A percentile compares a stretch with the other conserved stretches of the same genome.
phyloP scores from a whole-genome alignment of 2,888 invertebrate genomes.

The Aromia moschata region DNA sequence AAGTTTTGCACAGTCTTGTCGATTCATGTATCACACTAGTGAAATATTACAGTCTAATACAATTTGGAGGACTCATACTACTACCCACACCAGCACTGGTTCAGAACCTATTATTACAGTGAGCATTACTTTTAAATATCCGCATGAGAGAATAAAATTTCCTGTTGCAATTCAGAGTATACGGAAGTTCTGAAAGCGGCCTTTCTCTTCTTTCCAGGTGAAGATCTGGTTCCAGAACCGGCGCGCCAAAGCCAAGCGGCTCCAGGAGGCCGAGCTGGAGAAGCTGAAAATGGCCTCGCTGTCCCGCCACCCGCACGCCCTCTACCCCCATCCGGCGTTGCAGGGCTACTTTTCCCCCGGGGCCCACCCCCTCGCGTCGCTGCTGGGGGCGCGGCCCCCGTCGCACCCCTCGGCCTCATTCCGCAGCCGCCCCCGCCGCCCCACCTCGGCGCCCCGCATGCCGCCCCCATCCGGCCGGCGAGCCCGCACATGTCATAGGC shows the following conservation, averaged over 20 bases:
- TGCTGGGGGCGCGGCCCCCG: conserved; percentile 62
- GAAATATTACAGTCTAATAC: no score
- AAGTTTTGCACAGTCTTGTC: no score
- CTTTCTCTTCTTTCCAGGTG: conserved; percentile 67
- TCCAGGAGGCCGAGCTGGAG: conserved; percentile 97
- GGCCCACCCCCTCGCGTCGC: conserved; percentile 67
- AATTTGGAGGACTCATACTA: no score
- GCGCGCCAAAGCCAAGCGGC: conserved; percentile 95
- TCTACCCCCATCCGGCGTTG: conserved; percentile 69
- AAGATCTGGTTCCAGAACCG: conserved; percentile 96
- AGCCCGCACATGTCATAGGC: conserved; percentile 61
- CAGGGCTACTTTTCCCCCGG: conserved; percentile 73
- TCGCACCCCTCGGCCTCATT: conserved; percentile 62
- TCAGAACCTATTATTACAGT: no score
- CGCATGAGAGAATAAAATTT: no score
- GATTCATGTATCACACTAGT: no score
- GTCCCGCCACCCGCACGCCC: conserved; percentile 68
- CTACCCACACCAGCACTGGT: no score
- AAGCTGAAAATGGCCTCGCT: conserved; percentile 87
- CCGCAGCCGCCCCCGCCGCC: conserved; percentile 65
- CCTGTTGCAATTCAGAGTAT: no score
- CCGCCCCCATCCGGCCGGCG: conserved; percentile 55
- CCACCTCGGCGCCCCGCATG: conserved; percentile 63
- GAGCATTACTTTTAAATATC: no score
- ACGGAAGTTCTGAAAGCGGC: no score